Evolutionary conservation across 2,888 invertebrate species (phyloP).

Genomic region (Calliopum simillimum): DNA sequence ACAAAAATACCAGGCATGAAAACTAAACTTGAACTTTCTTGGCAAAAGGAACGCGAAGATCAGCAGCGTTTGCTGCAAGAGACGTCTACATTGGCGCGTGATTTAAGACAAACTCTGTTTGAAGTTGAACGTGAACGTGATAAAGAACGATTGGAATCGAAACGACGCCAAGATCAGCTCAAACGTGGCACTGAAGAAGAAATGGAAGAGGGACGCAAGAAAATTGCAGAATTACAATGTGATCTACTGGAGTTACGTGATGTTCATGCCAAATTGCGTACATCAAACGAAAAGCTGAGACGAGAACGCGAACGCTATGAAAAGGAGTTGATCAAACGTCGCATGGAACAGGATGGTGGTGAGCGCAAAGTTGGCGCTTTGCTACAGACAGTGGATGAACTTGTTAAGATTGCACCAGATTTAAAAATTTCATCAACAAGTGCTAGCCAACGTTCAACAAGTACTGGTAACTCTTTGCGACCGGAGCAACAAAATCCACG

Average conservation of each 20-base stretch:
- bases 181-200: constrained; percentile 89
- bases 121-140: constrained; percentile 92
- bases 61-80: constrained; percentile 91
- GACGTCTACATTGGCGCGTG: constrained; percentile 88
- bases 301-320: constrained; percentile 89
- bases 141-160: constrained; percentile 87
- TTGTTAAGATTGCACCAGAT: constrained; percentile 83
- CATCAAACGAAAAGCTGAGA: constrained; percentile 89
- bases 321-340: constrained; percentile 78
- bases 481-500: constrained; percentile 55
- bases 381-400: constrained; percentile 82
- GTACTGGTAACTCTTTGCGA: constrained; percentile 53
- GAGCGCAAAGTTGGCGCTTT: constrained; percentile 79
- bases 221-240: constrained; percentile 85
- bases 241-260: constrained; percentile 89
- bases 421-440: constrained; percentile 66
- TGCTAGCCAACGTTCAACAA: constrained; percentile 59
- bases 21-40: constrained; percentile 89
- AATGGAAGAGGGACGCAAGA: constrained; percentile 88
- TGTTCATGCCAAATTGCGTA: constrained; percentile 90
- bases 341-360: constrained; percentile 76
- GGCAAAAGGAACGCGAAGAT: constrained; percentile 94
- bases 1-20: constrained; percentile 87
- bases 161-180: constrained; percentile 85
- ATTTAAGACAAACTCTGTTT: constrained; percentile 86